Conservation (phyloP, 2,888 invertebrate genomes). For the Megastigmus dorsalis region DNA sequence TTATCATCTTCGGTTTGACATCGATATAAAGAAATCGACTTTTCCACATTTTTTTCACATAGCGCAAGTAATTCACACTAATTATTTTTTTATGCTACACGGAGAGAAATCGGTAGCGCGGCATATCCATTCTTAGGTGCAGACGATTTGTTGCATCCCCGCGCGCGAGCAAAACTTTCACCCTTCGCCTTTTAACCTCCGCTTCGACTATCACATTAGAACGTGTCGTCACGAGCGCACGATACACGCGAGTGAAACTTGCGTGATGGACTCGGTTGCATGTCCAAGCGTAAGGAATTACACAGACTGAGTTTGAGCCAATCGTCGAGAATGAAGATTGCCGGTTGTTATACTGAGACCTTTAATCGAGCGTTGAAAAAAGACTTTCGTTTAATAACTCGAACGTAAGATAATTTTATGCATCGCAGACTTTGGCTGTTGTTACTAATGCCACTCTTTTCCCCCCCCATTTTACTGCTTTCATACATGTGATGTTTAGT, state of each 20-base stretch:
- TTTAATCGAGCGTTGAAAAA: constrained; percentile 25
- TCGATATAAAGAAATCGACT: too few species aligned
- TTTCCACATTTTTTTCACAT: too few species aligned
- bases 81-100: not conserved
- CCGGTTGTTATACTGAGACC: constrained; percentile 32
- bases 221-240: not conserved
- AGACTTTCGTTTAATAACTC: constrained; percentile 27
- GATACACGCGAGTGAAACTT: constrained; percentile 49
- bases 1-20: too few species aligned
- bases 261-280: constrained; percentile 24
- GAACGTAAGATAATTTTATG: constrained; percentile 7
- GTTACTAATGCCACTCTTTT: not conserved
- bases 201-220: constrained; percentile 43
- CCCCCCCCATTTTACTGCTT: too few species aligned
- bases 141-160: constrained; percentile 2
- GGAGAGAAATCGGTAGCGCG: constrained; percentile 29
- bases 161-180: constrained; percentile 56
- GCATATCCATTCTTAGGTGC: too few species aligned
- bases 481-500: too few species aligned
- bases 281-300: not conserved
- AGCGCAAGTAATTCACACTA: constrained; percentile 15
- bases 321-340: constrained; percentile 10
- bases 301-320: not conserved
- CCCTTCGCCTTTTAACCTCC: constrained; percentile 52
- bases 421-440: not conserved